Evolutionary conservation across 2,797 vertebrate species (phyloP).

Genomic region (Malurus splendens): DNA sequence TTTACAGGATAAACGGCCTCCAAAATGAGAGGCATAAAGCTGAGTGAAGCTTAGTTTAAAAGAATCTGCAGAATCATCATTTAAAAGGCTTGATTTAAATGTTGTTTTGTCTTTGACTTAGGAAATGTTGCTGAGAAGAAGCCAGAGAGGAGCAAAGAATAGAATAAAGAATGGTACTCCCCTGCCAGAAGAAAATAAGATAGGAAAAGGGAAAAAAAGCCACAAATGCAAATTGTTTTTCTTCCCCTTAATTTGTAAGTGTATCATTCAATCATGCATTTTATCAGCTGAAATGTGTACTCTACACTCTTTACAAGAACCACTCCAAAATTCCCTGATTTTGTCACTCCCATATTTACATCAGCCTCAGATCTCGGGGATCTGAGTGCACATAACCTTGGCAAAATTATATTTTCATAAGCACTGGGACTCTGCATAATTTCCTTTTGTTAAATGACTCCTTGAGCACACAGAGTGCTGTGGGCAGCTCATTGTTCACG

Average conservation of each 20-base stretch:
- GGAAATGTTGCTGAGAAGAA: background rate
- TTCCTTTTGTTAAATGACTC: background rate
- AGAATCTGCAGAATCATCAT: background rate
- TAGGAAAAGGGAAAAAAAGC: accelerated
- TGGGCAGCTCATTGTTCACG: background rate
- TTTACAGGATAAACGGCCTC: background rate
- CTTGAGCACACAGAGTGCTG: background rate
- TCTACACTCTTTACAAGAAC: background rate
- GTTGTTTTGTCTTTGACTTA: background rate
- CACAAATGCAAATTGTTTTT: background rate
- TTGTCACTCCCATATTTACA: background rate
- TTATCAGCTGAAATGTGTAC: background rate
- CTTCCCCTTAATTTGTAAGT: background rate
- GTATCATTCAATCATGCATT: background rate
- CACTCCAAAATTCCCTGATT: background rate
- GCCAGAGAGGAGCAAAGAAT: background rate
- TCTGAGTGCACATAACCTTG: background rate
- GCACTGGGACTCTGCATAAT: background rate
- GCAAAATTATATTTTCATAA: background rate
- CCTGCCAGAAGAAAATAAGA: background rate
- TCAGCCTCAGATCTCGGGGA: background rate
- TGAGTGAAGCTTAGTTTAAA: background rate
- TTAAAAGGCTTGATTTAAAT: background rate
- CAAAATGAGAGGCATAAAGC: background rate
- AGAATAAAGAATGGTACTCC: background rate